A percentile compares a stretch with the other conserved stretches of the same genome.
These are phyloP conservation scores for Diabrotica balteata DNA, from an alignment of 2,888 invertebrate species.

Conservation along the genomic window DNA sequence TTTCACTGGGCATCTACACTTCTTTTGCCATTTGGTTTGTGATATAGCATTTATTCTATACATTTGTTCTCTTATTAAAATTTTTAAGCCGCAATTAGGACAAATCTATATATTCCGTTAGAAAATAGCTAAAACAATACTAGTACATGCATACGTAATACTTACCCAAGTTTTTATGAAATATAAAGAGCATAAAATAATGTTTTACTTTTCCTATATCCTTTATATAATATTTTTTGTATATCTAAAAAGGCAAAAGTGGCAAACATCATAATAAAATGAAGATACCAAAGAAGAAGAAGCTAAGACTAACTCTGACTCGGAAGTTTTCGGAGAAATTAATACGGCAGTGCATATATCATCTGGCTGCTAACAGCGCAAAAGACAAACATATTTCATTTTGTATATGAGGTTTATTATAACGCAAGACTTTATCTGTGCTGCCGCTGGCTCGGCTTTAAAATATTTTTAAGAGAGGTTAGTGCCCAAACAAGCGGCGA, in stretches of 20 bases:
- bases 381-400: constrained; percentile 59
- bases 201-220: not conserved
- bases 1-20: too few species aligned
- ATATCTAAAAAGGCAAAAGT: constrained; percentile 46
- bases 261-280: constrained; percentile 59
- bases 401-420: constrained; percentile 57
- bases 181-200: too few species aligned
- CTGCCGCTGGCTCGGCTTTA: constrained; percentile 43
- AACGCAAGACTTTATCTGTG: constrained; percentile 55
- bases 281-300: constrained; percentile 49
- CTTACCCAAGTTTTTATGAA: too few species aligned
- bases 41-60: too few species aligned
- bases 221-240: constrained; percentile 46
- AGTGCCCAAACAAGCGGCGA: not conserved
- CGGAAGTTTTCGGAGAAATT: constrained; percentile 46
- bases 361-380: constrained; percentile 46
- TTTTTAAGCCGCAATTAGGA: too few species aligned
- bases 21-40: too few species aligned
- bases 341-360: constrained; percentile 56
- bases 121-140: too few species aligned
- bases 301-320: constrained; percentile 51
- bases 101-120: too few species aligned
- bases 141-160: too few species aligned
- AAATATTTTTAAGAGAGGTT: constrained; percentile 17
- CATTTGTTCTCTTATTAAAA: too few species aligned